These are phyloP conservation scores for Philantomba maxwellii DNA, from an alignment of 2,113 vertebrate species.

Conservation along the genomic window DNA sequence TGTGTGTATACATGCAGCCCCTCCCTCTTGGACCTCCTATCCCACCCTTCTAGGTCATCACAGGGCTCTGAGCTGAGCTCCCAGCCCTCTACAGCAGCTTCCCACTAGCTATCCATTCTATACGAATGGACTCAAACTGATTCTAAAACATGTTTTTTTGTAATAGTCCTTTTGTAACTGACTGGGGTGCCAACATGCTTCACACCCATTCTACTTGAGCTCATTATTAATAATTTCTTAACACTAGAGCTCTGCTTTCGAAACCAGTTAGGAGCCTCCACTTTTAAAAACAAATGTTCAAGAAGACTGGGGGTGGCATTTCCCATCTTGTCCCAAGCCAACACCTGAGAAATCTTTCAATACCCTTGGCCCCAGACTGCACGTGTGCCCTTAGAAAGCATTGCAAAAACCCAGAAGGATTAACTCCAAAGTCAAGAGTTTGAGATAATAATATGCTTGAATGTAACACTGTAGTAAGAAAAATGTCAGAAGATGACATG, in stretches of 20 bases:
- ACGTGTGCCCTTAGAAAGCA: neutral
- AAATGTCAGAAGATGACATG: neutral
- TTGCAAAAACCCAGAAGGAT: neutral
- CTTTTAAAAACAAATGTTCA: neutral
- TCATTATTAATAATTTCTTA: neutral
- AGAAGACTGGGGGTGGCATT: neutral
- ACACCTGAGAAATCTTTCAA: neutral
- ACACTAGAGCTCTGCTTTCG: neutral
- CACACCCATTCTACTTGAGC: neutral
- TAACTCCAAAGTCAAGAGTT: neutral
- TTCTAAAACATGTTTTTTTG: neutral
- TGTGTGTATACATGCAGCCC: neutral
- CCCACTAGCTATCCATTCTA: neutral
- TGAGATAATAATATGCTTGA: neutral
- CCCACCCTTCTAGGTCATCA: neutral
- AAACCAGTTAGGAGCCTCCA: neutral
- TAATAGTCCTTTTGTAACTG: neutral
- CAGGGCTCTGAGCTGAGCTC: neutral
- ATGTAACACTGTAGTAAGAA: neutral
- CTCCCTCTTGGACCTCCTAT: neutral
- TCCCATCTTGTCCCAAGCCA: neutral
- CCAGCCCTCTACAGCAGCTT: neutral
- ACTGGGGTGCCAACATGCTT: neutral
- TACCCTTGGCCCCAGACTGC: neutral
- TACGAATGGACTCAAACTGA: neutral